phyloP scores from a whole-genome alignment of 2,797 vertebrate genomes.

The Poeciliopsis paucimaculata region DNA sequence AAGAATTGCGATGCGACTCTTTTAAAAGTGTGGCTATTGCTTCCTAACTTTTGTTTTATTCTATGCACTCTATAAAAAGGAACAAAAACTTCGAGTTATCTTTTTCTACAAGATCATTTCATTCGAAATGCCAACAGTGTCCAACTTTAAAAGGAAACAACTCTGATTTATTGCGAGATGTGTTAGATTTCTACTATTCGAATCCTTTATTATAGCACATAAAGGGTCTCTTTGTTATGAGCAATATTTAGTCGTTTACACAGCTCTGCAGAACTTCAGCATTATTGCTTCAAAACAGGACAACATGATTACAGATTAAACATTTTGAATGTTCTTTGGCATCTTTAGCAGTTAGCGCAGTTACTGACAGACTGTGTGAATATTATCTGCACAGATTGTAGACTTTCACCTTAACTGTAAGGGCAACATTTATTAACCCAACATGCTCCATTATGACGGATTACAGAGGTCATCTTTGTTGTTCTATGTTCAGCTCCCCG shows the following conservation, averaged over 20 bases:
- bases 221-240: not conserved
- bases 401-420: not conserved
- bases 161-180: not conserved
- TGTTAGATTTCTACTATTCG: not conserved
- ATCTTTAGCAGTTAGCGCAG: not conserved
- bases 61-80: not conserved
- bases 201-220: not conserved
- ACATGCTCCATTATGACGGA: not conserved
- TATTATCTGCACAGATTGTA: not conserved
- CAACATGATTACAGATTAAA: not conserved
- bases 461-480: not conserved
- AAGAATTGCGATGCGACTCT: not conserved
- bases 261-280: not conserved
- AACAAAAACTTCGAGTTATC: not conserved
- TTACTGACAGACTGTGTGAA: not conserved
- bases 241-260: not conserved
- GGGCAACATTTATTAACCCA: not conserved
- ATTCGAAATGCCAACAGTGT: not conserved
- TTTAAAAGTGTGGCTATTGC: not conserved
- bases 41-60: not conserved
- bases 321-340: not conserved
- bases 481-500: not conserved
- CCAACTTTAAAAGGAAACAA: not conserved
- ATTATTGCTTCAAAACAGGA: not conserved
- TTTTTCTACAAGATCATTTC: not conserved